Evolutionary conservation across 1,140 invertebrate species (phyloP).

Genomic region (Anoplophora glabripennis): DNA sequence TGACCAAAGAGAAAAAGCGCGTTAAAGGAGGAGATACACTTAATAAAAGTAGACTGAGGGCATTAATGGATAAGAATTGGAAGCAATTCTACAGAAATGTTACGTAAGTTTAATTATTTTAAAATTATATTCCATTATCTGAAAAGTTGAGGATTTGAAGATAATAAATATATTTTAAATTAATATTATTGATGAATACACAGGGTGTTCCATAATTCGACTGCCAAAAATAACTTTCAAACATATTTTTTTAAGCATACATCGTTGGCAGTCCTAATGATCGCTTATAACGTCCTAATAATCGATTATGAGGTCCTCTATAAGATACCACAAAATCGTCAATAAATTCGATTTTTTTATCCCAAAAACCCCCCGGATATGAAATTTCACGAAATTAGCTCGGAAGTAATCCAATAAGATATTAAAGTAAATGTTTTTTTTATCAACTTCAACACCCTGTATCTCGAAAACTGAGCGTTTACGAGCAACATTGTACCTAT

Average conservation of each 20-base stretch:
- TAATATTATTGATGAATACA: too few relatives aligned
- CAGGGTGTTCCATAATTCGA: background rate
- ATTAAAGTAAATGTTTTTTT: too few relatives aligned
- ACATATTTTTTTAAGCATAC: background rate
- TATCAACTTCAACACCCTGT: too few relatives aligned
- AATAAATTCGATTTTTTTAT: too few relatives aligned
- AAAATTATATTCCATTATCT: background rate
- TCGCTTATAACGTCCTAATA: background rate
- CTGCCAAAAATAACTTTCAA: background rate
- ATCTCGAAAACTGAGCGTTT: too few relatives aligned
- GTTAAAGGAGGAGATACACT: slow-evolving; percentile 14
- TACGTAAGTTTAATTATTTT: slow-evolving; percentile 23
- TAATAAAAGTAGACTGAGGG: slow-evolving; percentile 31
- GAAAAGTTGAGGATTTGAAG: background rate
- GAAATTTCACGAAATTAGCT: too few relatives aligned
- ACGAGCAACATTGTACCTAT: too few relatives aligned
- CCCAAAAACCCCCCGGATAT: too few relatives aligned
- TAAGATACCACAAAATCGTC: too few relatives aligned
- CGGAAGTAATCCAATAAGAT: too few relatives aligned
- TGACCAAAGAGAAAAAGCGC: slow-evolving; percentile 13
- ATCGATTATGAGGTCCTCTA: too few relatives aligned
- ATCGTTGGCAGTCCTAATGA: background rate
- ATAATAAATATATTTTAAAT: background rate
- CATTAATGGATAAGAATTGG: slow-evolving; percentile 43
- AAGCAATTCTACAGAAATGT: slow-evolving; percentile 40